Evolutionary conservation across 2,797 vertebrate genomes (phyloP).

Genomic region (Fratercula arctica): DNA sequence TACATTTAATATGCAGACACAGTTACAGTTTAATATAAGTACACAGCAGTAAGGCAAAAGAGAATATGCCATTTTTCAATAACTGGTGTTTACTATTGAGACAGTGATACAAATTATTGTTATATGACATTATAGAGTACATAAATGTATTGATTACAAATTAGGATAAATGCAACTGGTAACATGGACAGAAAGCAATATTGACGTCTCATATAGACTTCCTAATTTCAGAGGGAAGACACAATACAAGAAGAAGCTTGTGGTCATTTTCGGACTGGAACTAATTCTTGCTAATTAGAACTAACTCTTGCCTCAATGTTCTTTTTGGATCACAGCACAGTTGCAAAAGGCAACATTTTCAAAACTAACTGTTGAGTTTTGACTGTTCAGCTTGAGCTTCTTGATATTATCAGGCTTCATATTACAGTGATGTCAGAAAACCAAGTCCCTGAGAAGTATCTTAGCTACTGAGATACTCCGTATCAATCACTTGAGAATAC

Average conservation of each 20-base stretch:
- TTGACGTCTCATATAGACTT: neutral
- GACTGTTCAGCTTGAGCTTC: neutral
- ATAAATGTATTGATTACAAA: neutral
- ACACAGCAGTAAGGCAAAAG: neutral
- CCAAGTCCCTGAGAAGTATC: neutral
- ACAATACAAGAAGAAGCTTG: neutral
- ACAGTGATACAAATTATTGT: neutral
- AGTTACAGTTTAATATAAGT: neutral
- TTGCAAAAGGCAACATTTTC: neutral
- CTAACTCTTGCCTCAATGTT: neutral
- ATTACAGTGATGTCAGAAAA: constrained; percentile 29
- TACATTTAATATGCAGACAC: neutral
- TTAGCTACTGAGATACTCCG: neutral
- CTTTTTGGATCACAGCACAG: neutral
- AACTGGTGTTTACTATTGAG: neutral
- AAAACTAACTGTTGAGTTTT: neutral
- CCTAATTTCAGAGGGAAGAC: neutral
- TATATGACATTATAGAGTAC: neutral
- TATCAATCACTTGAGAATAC: neutral
- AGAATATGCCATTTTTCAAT: neutral
- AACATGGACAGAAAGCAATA: neutral
- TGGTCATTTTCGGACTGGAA: neutral
- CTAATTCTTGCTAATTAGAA: neutral
- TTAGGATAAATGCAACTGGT: neutral
- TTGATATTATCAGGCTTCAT: constrained; percentile 6